A percentile compares a stretch with the other conserved stretches of the same genome.
Evolutionary conservation across 2,113 vertebrate species (phyloP).

Genomic region (Stegastes partitus): DNA sequence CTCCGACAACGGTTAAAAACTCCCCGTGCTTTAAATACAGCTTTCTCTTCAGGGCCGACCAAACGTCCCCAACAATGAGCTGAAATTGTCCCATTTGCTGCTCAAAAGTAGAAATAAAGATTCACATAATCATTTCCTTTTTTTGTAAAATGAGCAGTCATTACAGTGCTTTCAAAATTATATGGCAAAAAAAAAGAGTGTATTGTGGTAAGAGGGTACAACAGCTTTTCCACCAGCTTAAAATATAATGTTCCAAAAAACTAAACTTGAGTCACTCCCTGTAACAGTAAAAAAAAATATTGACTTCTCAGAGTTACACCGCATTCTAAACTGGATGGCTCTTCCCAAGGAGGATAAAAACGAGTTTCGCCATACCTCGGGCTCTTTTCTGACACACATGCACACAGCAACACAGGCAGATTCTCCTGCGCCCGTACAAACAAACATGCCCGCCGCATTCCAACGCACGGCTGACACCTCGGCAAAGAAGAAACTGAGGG

Average conservation of each 20-base stretch:
- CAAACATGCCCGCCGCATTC: conserved; percentile 24
- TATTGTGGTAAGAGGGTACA: neutral
- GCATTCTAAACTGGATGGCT: conserved; percentile 41
- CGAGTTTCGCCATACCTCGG: conserved; percentile 24
- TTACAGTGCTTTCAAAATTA: neutral
- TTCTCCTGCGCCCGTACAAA: conserved; percentile 11
- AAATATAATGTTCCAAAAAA: conserved; percentile 51
- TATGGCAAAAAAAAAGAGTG: neutral
- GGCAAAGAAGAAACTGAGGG: conserved; percentile 17
- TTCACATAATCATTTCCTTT: neutral
- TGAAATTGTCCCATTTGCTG: neutral
- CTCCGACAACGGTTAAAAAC: too few species aligned
- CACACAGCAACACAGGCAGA: conserved; percentile 4
- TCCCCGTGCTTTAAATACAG: neutral
- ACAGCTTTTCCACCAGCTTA: conserved; percentile 11
- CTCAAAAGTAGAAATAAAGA: neutral
- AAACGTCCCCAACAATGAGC: neutral
- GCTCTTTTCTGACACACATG: conserved; percentile 40
- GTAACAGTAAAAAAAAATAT: conserved; percentile 52
- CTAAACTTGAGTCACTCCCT: conserved; percentile 43
- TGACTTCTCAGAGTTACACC: conserved; percentile 37
- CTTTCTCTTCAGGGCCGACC: neutral
- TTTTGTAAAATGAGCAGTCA: neutral
- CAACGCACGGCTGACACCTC: conserved; percentile 30
- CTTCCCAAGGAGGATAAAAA: conserved; percentile 34